Base-by-base conservation (phyloP, 2,888 invertebrate species). In the Maniola hyperantus region DNA sequence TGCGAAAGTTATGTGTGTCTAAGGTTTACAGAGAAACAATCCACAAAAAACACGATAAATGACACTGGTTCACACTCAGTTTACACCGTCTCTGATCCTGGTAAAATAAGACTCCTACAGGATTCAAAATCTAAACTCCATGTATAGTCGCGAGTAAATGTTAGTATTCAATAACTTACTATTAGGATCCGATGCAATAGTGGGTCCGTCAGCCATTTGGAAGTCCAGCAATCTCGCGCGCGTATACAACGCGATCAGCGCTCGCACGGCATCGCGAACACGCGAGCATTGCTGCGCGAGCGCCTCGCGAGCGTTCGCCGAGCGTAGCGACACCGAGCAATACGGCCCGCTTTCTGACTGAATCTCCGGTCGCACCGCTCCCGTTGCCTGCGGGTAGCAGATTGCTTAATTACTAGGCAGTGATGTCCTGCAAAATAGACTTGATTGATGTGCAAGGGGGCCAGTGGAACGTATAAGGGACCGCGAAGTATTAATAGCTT, bases 191-290 rank as follows among this genome's bases (percentile, higher is more conserved):
- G 93, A 93, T 36, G 93, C 83, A 76, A 93, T 88, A 72, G 94
- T 94, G 51, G 94, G 92, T 33, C 93, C 87, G 59, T 94, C 95
- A 0, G 93, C 93, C 71, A 97, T 92, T 72, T 95, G 94, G 87
- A 98, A 97, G 87, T 97, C 96, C 1, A 97, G 95, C 48, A 96
- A 94, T 77, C 97, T 96, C 0, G 97, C 96, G 75, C 96, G 95
- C 60, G 96, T 96, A 87, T 98, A 98, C 74, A 98, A 95, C 76
- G 97, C 96, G 5, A 99, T 94, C 5, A 98, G 91, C 71, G 96
- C 95, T 65, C 97, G 96, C 55, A 98, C 95, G 0, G 97, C 95
- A 79, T 96, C 96, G 0, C 97, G 93, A 58, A 98, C 93, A 71
- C 96, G 94, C 75, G 95, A 95, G 81, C 96, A 95, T 73, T 95